A percentile compares a stretch with the other conserved stretches of the same genome.
phyloP scores from a whole-genome alignment of 2,113 vertebrate genomes.

The Dissostichus mawsoni region DNA sequence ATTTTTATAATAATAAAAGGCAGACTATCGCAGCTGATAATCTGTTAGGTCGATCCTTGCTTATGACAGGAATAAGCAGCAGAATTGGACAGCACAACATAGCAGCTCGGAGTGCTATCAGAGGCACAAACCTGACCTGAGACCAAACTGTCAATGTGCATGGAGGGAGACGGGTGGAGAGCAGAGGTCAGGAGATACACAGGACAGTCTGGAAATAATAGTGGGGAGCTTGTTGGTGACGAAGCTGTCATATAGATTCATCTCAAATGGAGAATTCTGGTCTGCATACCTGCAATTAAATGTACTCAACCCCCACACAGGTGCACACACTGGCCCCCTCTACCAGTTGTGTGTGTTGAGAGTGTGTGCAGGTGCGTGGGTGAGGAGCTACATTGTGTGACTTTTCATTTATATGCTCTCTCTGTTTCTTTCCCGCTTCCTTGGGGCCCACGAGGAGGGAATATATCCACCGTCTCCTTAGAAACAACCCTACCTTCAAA shows the following conservation, averaged over 20 bases:
- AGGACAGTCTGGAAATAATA: neutral
- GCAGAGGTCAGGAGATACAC: slow-evolving; percentile 18
- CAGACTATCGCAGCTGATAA: too few relatives aligned
- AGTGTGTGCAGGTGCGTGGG: slow-evolving; percentile 26
- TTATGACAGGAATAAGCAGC: neutral
- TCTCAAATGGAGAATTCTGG: neutral
- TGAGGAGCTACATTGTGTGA: slow-evolving; percentile 12
- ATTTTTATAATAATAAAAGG: too few relatives aligned
- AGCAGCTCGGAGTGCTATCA: neutral
- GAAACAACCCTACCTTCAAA: slow-evolving; percentile 44
- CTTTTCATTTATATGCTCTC: slow-evolving; percentile 8
- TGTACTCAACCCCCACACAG: slow-evolving; percentile 27
- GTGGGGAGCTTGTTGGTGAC: neutral
- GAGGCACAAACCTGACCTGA: slow-evolving; percentile 27
- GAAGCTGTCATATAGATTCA: slow-evolving; percentile 15
- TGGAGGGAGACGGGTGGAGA: slow-evolving; percentile 14
- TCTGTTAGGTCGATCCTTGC: too few relatives aligned
- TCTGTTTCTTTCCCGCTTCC: slow-evolving; percentile 4
- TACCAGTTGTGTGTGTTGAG: slow-evolving; percentile 1
- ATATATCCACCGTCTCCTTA: slow-evolving; percentile 7
- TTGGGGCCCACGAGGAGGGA: slow-evolving; percentile 21
- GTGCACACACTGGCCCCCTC: slow-evolving; percentile 1
- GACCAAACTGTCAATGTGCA: slow-evolving; percentile 31
- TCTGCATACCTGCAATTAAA: slow-evolving; percentile 20
- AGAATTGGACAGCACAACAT: neutral